A percentile compares a stretch with the other conserved stretches of the same genome.
These are phyloP conservation scores for Grammomys surdaster DNA, from an alignment of 2,113 vertebrate genomes.

Conservation along the genomic window DNA sequence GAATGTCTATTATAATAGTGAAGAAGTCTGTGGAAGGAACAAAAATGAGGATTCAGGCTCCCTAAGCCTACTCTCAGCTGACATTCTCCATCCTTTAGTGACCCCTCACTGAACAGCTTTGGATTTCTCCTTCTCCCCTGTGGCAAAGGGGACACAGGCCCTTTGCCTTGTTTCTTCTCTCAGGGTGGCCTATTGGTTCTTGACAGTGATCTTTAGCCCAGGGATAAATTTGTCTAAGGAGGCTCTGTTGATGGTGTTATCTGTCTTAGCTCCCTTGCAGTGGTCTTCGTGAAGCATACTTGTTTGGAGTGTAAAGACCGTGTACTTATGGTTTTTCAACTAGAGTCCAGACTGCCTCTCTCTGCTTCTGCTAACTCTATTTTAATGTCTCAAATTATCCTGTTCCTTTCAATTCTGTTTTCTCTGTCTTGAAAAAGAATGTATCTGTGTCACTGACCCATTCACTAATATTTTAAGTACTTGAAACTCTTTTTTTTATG, in stretches of 20 bases:
- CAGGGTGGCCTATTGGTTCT: slow-evolving; percentile 66
- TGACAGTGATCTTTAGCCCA: slow-evolving; percentile 73
- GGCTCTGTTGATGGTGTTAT: slow-evolving; percentile 75
- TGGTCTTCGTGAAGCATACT: slow-evolving; percentile 75
- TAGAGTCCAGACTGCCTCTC: slow-evolving; percentile 80
- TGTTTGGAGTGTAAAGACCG: slow-evolving; percentile 82
- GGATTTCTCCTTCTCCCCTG: slow-evolving; percentile 68
- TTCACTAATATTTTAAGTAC: slow-evolving; percentile 76
- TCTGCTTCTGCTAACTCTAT: slow-evolving; percentile 78
- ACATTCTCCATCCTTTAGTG: slow-evolving; percentile 64
- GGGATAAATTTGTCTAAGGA: slow-evolving; percentile 76
- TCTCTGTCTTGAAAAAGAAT: slow-evolving; percentile 80
- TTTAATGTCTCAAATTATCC: slow-evolving; percentile 82
- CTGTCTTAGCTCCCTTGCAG: slow-evolving; percentile 79
- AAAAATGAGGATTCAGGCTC: neutral
- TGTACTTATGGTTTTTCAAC: slow-evolving; percentile 79
- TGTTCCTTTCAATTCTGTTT: slow-evolving; percentile 81
- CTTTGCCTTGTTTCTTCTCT: slow-evolving; percentile 74
- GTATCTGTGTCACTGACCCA: slow-evolving; percentile 64
- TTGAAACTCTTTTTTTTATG: slow-evolving; percentile 1
- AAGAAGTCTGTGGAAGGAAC: neutral
- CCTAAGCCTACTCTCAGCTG: slow-evolving; percentile 64
- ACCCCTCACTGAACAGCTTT: slow-evolving; percentile 64
- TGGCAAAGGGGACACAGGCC: slow-evolving; percentile 59
- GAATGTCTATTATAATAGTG: neutral